Evolutionary conservation across 1,140 invertebrate genomes (phyloP).

Genomic region (Lamellibrachia luymesi): DNA sequence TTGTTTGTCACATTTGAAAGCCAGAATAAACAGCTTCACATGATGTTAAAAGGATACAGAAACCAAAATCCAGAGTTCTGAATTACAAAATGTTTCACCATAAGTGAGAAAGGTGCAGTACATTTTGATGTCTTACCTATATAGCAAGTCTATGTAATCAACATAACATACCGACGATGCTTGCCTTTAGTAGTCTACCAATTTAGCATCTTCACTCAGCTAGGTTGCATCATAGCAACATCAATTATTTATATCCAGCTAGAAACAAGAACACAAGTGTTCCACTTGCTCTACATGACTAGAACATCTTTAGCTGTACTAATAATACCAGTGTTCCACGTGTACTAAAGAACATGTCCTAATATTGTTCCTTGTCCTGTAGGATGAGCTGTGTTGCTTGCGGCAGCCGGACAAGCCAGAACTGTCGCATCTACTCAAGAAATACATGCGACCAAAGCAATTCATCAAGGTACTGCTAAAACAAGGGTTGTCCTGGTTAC

Average conservation of each 20-base stretch:
- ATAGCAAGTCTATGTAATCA: not conserved
- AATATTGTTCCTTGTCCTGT: constrained; percentile 21
- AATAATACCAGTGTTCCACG: not conserved
- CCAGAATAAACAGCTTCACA: not conserved
- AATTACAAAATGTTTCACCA: not conserved
- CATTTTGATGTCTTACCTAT: not conserved
- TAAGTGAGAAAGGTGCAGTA: not conserved
- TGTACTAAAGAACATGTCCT: not conserved
- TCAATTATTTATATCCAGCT: not conserved
- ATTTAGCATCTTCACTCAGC: not conserved
- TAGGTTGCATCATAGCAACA: not conserved
- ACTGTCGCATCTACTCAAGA: constrained; percentile 43
- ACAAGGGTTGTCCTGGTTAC: not conserved
- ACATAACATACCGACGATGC: not conserved
- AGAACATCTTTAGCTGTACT: not conserved
- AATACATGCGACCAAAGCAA: constrained; percentile 49
- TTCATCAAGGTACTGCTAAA: constrained; percentile 43
- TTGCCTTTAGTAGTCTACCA: not conserved
- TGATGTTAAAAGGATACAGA: not conserved
- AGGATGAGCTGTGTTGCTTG: constrained; percentile 49
- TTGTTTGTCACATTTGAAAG: not conserved
- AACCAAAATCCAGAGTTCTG: not conserved
- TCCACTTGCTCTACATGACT: not conserved
- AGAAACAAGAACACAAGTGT: not conserved
- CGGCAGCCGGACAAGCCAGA: constrained; percentile 48